A percentile compares a stretch with the other conserved stretches of the same genome.
Evolutionary conservation across 2,888 invertebrate species (phyloP).

Genomic region (Cloeon dipterum): DNA sequence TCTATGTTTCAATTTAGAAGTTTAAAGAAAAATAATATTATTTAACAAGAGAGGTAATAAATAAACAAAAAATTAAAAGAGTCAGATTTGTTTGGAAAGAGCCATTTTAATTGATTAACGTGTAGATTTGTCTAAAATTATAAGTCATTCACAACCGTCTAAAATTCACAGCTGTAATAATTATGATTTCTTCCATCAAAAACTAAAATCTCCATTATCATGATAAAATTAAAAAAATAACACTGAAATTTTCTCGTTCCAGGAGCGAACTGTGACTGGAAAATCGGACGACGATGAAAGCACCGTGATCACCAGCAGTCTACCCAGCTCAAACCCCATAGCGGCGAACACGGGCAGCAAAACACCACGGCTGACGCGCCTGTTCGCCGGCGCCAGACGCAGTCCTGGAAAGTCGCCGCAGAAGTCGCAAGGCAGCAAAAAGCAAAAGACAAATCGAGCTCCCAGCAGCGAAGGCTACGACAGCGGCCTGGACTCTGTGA

Average conservation of each 20-base stretch:
- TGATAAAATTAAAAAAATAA: background rate
- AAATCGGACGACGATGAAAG: slow-evolving; percentile 19
- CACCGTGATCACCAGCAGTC: slow-evolving; percentile 10
- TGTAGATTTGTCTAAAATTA: too few relatives aligned
- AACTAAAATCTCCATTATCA: background rate
- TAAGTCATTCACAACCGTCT: too few relatives aligned
- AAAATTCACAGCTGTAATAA: too few relatives aligned
- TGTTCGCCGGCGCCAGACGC: slow-evolving; percentile 7
- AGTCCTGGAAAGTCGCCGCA: slow-evolving; percentile 3
- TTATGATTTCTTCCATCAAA: too few relatives aligned
- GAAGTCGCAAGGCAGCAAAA: slow-evolving; percentile 3
- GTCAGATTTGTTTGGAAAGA: too few relatives aligned
- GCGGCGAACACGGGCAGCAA: slow-evolving; percentile 3
- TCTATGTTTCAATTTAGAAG: too few relatives aligned
- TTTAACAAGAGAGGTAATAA: too few relatives aligned
- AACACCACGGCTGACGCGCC: slow-evolving; percentile 7
- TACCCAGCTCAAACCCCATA: slow-evolving; percentile 22
- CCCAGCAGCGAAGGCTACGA: slow-evolving; percentile 42
- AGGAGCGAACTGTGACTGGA: slow-evolving; percentile 16
- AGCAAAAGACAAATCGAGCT: slow-evolving; percentile 2
- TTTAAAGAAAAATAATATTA: too few relatives aligned
- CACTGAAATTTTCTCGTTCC: slow-evolving; percentile 1
- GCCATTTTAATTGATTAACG: too few relatives aligned
- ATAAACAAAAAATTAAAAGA: too few relatives aligned
- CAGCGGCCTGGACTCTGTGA: slow-evolving; percentile 55